Evolutionary conservation across 2,888 invertebrate species (phyloP).

Genomic region (Apamea anceps): DNA sequence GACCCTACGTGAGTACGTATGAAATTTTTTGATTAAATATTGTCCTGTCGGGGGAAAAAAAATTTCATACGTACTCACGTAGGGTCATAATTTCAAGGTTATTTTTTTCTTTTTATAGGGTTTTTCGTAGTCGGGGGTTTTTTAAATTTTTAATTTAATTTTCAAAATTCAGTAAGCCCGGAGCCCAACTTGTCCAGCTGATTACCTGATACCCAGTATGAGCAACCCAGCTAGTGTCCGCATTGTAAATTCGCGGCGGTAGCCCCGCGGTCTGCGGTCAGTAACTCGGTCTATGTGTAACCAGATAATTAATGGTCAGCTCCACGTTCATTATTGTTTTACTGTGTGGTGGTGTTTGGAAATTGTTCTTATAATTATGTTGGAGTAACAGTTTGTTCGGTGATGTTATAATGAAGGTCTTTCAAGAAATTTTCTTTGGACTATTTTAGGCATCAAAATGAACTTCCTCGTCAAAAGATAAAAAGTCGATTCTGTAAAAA

Average conservation of each 20-base stretch:
- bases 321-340: conserved; percentile 2
- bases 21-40: no score
- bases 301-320: conserved; percentile 6
- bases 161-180: neutral
- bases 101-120: no score
- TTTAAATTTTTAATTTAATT: no score
- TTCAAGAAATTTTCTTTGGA: no score
- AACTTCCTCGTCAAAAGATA: neutral
- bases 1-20: no score
- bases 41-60: no score
- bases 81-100: no score
- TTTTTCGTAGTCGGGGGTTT: no score
- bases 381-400: no score
- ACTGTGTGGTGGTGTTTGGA: neutral
- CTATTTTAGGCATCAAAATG: neutral
- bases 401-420: neutral
- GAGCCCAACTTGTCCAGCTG: neutral
- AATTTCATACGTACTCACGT: no score
- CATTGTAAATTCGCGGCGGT: conserved; percentile 14
- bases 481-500: no score
- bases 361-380: neutral
- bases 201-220: neutral
- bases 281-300: conserved; percentile 6
- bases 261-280: conserved; percentile 6
- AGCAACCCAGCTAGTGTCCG: neutral